A percentile compares a stretch with the other conserved stretches of the same genome.
Evolutionary conservation across 2,888 invertebrate genomes (phyloP).

Genomic region (Pseudolycoriella hygida): DNA sequence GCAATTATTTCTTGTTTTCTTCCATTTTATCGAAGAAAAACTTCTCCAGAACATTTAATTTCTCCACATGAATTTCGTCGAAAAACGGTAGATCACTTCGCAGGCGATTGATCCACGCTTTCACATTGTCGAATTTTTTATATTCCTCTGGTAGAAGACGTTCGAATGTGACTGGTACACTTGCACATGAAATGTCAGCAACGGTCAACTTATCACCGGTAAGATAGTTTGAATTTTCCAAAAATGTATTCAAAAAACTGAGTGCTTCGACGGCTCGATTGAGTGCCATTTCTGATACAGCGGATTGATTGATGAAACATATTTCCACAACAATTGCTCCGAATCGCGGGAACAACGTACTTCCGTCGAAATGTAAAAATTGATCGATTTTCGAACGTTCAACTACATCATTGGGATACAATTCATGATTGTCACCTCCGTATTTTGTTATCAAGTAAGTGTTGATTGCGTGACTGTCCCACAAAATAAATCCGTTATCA

Average conservation of each 20-base stretch:
- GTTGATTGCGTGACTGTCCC: too few relatives aligned
- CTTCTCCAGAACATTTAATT: too few relatives aligned
- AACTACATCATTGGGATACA: too few relatives aligned
- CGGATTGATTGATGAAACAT: not conserved
- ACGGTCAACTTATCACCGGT: slow-evolving; percentile 58
- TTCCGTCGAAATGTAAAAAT: not conserved
- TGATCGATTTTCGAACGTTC: too few relatives aligned
- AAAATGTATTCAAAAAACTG: slow-evolving; percentile 49
- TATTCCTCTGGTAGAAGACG: not conserved
- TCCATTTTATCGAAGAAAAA: too few relatives aligned
- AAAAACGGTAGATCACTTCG: too few relatives aligned
- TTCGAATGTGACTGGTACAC: not conserved
- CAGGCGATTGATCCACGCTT: too few relatives aligned
- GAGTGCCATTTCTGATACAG: not conserved
- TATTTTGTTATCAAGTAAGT: too few relatives aligned
- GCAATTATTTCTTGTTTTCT: too few relatives aligned
- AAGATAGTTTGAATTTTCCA: slow-evolving; percentile 48
- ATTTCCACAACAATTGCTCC: not conserved
- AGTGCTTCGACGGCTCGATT: slow-evolving; percentile 33
- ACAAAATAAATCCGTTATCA: too few relatives aligned
- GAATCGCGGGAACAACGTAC: not conserved
- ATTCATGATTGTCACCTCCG: too few relatives aligned
- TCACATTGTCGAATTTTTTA: not conserved
- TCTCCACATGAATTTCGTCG: too few relatives aligned
- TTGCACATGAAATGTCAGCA: slow-evolving; percentile 37